Evolutionary conservation across 2,888 invertebrate species (phyloP).

Genomic region (Carabus problematicus): DNA sequence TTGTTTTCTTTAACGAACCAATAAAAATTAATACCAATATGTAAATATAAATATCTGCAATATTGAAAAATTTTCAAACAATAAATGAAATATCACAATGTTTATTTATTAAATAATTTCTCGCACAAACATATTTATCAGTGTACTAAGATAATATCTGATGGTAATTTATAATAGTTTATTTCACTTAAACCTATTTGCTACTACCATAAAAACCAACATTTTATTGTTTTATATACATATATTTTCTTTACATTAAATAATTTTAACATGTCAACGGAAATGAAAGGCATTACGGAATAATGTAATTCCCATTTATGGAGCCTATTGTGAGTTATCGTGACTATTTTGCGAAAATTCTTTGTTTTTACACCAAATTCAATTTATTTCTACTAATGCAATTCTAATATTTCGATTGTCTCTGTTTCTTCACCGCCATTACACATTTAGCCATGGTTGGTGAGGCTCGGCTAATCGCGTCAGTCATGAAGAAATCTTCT

Average conservation of each 20-base stretch:
- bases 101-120: not conserved
- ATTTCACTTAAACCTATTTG: no score
- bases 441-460: slow-evolving; percentile 99
- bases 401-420: slow-evolving; percentile 53
- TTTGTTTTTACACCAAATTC: slow-evolving; percentile 37
- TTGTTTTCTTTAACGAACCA: no score
- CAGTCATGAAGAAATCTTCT: slow-evolving; percentile 94
- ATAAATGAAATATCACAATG: not conserved
- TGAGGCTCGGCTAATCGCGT: slow-evolving; percentile 94
- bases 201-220: no score
- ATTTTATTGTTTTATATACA: slow-evolving; percentile 23
- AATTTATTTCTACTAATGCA: slow-evolving; percentile 19
- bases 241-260: slow-evolving; percentile 39
- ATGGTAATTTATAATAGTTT: not conserved
- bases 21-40: no score
- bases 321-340: slow-evolving; percentile 29
- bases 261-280: slow-evolving; percentile 37
- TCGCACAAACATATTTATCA: not conserved
- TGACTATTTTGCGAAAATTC: slow-evolving; percentile 36
- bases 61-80: not conserved
- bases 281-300: slow-evolving; percentile 15
- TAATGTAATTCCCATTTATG: slow-evolving; percentile 23
- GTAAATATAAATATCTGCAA: no score
- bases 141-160: not conserved
- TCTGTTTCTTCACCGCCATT: slow-evolving; percentile 84